phyloP scores from a whole-genome alignment of 2,888 invertebrate genomes.

The Julus scandinavius region DNA sequence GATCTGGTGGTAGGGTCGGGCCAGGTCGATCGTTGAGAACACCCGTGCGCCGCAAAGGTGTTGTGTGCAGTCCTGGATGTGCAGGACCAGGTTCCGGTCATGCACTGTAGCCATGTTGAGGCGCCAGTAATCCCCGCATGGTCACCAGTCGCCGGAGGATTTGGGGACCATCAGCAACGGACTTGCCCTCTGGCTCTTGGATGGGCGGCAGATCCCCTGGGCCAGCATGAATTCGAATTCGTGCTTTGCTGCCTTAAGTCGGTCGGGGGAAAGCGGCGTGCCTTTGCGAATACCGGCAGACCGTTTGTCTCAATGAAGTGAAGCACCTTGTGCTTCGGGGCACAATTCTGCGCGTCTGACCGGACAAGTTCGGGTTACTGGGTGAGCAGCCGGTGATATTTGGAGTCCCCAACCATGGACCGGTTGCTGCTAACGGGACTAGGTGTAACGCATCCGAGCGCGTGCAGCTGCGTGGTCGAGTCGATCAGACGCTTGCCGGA shows the following conservation, averaged over 20 bases:
- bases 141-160: not conserved
- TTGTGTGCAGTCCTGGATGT: not conserved
- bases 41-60: not conserved
- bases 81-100: not conserved
- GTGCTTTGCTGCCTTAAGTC: not conserved
- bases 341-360: not conserved
- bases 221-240: not conserved
- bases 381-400: not conserved
- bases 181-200: not conserved
- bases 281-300: not conserved
- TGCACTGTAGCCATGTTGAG: not conserved
- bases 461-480: too few relatives aligned
- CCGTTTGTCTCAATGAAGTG: not conserved
- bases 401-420: not conserved
- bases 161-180: not conserved
- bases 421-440: not conserved
- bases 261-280: not conserved
- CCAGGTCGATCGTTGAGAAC: too few relatives aligned
- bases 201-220: not conserved
- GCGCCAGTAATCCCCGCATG: slow-evolving; percentile 7
- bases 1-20: not conserved
- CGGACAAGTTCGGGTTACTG: not conserved
- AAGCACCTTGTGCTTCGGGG: not conserved
- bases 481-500: too few relatives aligned
- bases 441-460: too few relatives aligned